Conservation (phyloP, 2,888 invertebrate genomes). For the Tetheella fluctuosa region DNA sequence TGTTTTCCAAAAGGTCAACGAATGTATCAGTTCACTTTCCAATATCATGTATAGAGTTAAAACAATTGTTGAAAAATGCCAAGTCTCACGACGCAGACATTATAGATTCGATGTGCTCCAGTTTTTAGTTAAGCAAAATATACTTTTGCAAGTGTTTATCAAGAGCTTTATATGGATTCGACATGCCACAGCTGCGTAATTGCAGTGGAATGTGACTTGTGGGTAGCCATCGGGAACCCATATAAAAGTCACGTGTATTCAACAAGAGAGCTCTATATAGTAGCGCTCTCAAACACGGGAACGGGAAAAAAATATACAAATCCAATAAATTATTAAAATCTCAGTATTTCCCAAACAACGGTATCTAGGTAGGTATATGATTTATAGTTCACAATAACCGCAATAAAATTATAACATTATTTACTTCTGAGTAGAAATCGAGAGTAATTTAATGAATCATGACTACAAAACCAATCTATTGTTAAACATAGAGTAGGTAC, state of each 20-base stretch:
- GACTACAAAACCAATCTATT: not conserved
- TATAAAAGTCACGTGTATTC: not conserved
- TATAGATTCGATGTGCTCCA: slow-evolving; percentile 10
- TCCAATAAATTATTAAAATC: no score
- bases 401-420: not conserved
- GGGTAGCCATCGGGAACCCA: not conserved
- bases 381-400: not conserved
- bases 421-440: not conserved
- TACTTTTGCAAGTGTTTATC: not conserved
- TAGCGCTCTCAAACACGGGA: no score
- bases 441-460: not conserved
- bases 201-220: slow-evolving; percentile 2
- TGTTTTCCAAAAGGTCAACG: not conserved
- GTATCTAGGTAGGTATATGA: no score
- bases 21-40: slow-evolving; percentile 5
- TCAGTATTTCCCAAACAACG: no score
- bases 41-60: not conserved
- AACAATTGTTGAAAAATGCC: slow-evolving; percentile 4
- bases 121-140: not conserved
- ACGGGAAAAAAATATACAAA: no score
- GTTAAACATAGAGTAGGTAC: not conserved
- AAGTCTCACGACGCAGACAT: not conserved
- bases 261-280: not conserved
- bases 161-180: not conserved
- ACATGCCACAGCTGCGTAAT: not conserved